These are phyloP conservation scores for Corapipo altera DNA, from an alignment of 2,113 vertebrate species.

Conservation along the genomic window DNA sequence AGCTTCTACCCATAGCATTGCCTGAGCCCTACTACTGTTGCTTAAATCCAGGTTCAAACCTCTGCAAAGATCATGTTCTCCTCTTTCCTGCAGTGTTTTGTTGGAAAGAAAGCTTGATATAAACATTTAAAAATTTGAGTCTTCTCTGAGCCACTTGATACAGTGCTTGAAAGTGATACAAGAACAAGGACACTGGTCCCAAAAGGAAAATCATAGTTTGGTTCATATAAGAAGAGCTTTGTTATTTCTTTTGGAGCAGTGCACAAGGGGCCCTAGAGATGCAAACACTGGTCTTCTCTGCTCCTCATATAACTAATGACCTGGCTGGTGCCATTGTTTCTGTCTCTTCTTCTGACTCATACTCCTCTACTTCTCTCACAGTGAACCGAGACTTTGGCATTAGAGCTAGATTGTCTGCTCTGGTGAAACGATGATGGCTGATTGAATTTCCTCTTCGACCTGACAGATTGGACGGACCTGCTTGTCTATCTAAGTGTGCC, in stretches of 20 bases:
- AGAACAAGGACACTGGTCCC: neutral
- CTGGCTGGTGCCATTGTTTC: neutral
- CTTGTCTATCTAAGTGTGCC: neutral
- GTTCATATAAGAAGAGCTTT: neutral
- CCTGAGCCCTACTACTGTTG: neutral
- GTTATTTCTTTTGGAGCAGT: conserved; percentile 55
- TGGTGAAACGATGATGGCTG: neutral
- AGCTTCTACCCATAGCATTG: neutral
- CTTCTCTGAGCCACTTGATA: neutral
- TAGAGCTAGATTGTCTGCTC: neutral
- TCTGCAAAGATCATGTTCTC: neutral
- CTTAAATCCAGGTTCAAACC: neutral
- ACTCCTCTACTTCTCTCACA: neutral
- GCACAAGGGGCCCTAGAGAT: neutral
- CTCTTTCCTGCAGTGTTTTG: neutral
- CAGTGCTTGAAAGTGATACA: neutral
- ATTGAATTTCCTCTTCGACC: neutral
- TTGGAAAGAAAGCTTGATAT: neutral
- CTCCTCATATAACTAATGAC: conserved; percentile 49
- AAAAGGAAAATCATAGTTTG: neutral
- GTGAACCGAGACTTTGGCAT: conserved; percentile 7
- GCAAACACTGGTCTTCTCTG: neutral
- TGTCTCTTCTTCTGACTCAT: conserved; percentile 66
- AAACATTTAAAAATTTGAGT: neutral
- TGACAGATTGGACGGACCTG: neutral